Percentiles rank a stretch among this genome's conserved stretches.
Conservation (phyloP, 2,888 invertebrate genomes). For the Cantharis flavilabris region DNA sequence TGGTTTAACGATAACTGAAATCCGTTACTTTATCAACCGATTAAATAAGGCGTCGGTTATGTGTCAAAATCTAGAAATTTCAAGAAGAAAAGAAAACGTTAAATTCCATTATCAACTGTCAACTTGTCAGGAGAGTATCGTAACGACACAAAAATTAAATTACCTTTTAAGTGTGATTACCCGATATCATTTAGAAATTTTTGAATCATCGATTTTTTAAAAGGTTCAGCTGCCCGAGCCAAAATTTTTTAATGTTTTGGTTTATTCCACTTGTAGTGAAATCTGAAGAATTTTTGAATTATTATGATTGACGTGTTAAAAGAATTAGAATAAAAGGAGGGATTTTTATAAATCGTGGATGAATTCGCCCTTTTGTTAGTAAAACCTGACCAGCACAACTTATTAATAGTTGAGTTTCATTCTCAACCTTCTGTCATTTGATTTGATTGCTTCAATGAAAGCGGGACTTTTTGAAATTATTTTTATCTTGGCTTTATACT, state of each 20-base stretch:
- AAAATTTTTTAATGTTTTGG: too few relatives aligned
- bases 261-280: not conserved
- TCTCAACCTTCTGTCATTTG: slow-evolving; percentile 10
- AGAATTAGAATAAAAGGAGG: slow-evolving; percentile 8
- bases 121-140: not conserved
- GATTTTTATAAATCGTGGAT: not conserved
- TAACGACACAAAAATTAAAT: not conserved
- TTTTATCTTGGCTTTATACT: slow-evolving; percentile 7
- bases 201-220: too few relatives aligned
- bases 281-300: not conserved
- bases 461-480: slow-evolving; percentile 10
- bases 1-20: not conserved
- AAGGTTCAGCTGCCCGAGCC: too few relatives aligned
- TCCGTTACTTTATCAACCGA: not conserved
- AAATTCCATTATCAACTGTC: not conserved
- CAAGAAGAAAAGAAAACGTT: not conserved
- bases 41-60: not conserved
- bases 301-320: slow-evolving; percentile 39
- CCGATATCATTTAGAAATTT: too few relatives aligned
- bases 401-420: slow-evolving; percentile 16
- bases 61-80: not conserved
- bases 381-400: slow-evolving; percentile 28
- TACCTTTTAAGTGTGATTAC: not conserved
- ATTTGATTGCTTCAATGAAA: slow-evolving; percentile 18
- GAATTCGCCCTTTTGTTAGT: slow-evolving; percentile 16